Percentiles rank a stretch among this genome's conserved stretches.
These are phyloP conservation scores for Danio tinwini DNA, from an alignment of 2,797 vertebrate genomes.

Conservation along the genomic window DNA sequence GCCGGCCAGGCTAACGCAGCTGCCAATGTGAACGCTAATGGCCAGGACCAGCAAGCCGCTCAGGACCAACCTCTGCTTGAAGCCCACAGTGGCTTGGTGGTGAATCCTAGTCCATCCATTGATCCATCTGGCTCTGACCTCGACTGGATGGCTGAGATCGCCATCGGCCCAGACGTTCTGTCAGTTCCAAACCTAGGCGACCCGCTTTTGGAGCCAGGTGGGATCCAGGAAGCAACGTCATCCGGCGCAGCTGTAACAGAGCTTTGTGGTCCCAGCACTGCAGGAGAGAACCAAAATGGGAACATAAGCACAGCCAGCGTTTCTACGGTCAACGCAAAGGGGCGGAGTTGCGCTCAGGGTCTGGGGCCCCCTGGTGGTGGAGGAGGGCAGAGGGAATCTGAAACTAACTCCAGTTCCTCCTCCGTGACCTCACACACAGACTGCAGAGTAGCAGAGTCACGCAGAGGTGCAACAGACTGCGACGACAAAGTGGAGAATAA, in stretches of 20 bases:
- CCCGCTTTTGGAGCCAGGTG: conserved; percentile 16
- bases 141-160: conserved; percentile 90
- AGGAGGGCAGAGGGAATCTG: conserved; percentile 28
- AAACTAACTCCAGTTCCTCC: conserved; percentile 3
- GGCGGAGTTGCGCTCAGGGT: conserved; percentile 36
- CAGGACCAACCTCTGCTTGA: conserved; percentile 47
- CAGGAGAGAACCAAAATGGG: conserved; percentile 22
- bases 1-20: background rate
- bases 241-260: conserved; percentile 55
- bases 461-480: conserved; percentile 63
- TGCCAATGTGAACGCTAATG: conserved; percentile 47
- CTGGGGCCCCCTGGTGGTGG: conserved; percentile 51
- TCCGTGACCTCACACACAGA: conserved; percentile 58
- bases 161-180: conserved; percentile 86
- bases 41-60: conserved; percentile 59
- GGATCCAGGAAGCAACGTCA: conserved; percentile 66
- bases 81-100: conserved; percentile 40
- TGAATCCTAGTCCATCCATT: background rate
- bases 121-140: conserved; percentile 67
- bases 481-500: conserved; percentile 57
- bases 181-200: conserved; percentile 74
- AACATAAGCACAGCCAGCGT: conserved; percentile 15
- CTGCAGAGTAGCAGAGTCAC: conserved; percentile 57
- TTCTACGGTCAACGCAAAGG: conserved; percentile 70
- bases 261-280: conserved; percentile 64